Percentiles rank a stretch among this genome's conserved stretches.
Conservation (phyloP, 2,113 vertebrate genomes). For the Fulmarus glacialis region DNA sequence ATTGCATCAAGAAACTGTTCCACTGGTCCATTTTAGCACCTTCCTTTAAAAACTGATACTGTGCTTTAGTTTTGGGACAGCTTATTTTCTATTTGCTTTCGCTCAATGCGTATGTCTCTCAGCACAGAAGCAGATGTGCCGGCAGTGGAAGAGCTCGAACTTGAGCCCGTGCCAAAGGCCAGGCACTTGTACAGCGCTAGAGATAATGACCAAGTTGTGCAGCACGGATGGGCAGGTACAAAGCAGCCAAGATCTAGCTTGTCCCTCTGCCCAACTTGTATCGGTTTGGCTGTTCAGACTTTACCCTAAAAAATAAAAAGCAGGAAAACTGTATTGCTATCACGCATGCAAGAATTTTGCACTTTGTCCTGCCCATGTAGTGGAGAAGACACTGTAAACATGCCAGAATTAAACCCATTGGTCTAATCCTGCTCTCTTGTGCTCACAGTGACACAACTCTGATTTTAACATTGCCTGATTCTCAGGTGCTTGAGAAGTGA, state of each 20-base stretch:
- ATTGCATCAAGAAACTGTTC: background rate
- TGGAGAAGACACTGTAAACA: background rate
- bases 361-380: background rate
- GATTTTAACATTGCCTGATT: background rate
- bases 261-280: background rate
- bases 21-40: background rate
- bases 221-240: fast-evolving
- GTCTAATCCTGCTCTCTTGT: background rate
- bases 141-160: background rate
- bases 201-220: background rate
- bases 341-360: background rate
- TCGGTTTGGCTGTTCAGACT: background rate
- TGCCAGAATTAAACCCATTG: background rate
- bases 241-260: background rate
- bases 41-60: background rate
- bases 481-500: background rate
- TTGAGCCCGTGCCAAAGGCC: background rate
- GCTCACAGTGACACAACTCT: background rate
- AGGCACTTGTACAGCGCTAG: background rate
- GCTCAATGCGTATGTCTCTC: fast-evolving
- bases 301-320: background rate
- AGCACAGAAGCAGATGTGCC: background rate
- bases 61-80: background rate
- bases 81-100: background rate
- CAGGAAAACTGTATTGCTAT: background rate